A percentile compares a stretch with the other conserved stretches of the same genome.
Conservation (phyloP, 2,888 invertebrate genomes). For the Allolobophora icterica region DNA sequence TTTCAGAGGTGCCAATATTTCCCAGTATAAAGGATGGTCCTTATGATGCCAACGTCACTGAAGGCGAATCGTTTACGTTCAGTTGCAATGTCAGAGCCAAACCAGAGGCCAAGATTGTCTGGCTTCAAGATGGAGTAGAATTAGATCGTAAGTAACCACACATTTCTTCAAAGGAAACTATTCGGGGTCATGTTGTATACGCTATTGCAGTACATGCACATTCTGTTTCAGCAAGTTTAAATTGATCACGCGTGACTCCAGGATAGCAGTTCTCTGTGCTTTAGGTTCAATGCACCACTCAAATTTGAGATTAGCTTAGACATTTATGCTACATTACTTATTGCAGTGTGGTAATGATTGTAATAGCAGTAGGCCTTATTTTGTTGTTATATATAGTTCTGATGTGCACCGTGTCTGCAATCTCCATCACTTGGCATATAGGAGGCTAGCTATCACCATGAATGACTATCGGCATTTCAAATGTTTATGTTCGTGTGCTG, state of each 20-base stretch:
- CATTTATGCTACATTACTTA: too few species aligned
- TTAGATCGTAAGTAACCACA: background rate
- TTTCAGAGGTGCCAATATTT: constrained; percentile 18
- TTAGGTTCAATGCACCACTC: background rate
- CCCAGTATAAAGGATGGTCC: background rate
- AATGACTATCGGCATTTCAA: too few species aligned
- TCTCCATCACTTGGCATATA: too few species aligned
- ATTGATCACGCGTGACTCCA: background rate
- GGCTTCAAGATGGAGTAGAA: background rate
- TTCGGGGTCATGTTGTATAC: background rate
- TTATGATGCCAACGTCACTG: background rate
- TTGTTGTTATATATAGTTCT: too few species aligned
- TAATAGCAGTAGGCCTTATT: too few species aligned
- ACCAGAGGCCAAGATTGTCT: constrained; percentile 17
- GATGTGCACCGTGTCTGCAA: too few species aligned
- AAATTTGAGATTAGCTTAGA: too few species aligned
- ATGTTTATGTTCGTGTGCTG: too few species aligned
- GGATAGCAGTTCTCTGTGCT: background rate
- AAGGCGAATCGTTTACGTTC: background rate
- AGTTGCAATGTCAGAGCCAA: background rate
- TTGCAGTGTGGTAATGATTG: too few species aligned
- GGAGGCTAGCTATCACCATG: too few species aligned
- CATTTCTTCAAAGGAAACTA: background rate
- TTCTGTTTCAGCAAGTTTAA: background rate
- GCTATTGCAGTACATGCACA: background rate